phyloP scores from a whole-genome alignment of 1,140 invertebrate species.

The Brachystomella parvula region DNA sequence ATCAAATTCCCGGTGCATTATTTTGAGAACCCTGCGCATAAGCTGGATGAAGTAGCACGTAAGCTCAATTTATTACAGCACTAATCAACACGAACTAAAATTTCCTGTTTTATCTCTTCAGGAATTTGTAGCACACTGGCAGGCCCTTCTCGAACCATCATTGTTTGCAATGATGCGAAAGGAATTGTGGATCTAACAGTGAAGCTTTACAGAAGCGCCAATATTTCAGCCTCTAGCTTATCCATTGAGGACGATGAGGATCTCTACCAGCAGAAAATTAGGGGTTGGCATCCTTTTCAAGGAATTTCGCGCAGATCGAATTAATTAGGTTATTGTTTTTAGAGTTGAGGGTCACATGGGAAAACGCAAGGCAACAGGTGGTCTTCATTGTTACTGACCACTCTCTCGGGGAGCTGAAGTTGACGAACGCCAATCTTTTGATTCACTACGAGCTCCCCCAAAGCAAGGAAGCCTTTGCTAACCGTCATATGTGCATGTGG shows the following conservation, averaged over 20 bases:
- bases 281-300: too few species aligned
- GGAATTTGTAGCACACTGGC: background rate
- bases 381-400: background rate
- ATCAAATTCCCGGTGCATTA: background rate
- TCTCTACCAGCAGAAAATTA: background rate
- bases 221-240: background rate
- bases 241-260: background rate
- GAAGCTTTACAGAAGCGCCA: background rate
- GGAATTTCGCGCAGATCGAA: too few species aligned
- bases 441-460: background rate
- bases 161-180: background rate
- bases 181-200: background rate
- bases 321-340: background rate
- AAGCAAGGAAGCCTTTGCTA: background rate
- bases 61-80: background rate
- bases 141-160: background rate
- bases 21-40: background rate
- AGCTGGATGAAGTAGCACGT: background rate
- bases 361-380: background rate
- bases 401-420: background rate
- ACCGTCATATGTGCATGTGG: conserved; percentile 3
- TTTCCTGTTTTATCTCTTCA: background rate
- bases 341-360: background rate
- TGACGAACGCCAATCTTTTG: background rate
- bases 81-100: background rate